Conservation (phyloP, 2,113 vertebrate genomes). For the Trichechus manatus region DNA sequence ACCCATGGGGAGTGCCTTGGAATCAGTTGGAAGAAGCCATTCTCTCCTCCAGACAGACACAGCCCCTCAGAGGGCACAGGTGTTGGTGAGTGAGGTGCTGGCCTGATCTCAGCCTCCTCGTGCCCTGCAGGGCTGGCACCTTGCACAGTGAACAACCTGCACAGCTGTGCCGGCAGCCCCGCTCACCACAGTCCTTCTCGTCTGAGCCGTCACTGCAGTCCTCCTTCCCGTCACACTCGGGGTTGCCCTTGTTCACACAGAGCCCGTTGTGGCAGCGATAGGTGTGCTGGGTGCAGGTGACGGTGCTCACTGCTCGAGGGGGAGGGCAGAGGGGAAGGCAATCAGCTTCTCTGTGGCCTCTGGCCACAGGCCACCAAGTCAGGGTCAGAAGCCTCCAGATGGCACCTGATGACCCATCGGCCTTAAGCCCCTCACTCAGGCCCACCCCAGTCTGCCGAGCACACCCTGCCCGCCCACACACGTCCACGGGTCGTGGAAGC, state of each 20-base stretch:
- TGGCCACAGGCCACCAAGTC: background rate
- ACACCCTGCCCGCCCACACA: background rate
- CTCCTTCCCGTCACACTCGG: conserved; percentile 90
- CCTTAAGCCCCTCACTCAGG: background rate
- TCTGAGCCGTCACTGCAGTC: conserved; percentile 94
- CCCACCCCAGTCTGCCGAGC: background rate
- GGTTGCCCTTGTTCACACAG: conserved; percentile 93
- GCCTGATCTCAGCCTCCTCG: rapidly evolving
- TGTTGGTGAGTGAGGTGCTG: background rate
- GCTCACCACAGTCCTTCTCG: conserved; percentile 92
- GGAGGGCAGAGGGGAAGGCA: background rate
- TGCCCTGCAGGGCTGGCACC: rapidly evolving
- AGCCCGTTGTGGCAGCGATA: conserved; percentile 89
- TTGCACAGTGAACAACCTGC: background rate
- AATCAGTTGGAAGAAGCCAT: background rate
- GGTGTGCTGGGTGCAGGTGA: conserved; percentile 88
- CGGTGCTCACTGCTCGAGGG: rapidly evolving
- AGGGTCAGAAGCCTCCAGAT: background rate
- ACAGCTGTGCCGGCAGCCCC: rapidly evolving
- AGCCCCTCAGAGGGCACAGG: background rate
- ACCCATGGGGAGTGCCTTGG: background rate
- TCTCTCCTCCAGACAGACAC: background rate
- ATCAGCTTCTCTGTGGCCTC: background rate
- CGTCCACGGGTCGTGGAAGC: background rate
- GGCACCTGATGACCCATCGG: background rate